Conservation (phyloP, 1,140 invertebrate genomes). For the Aphidius gifuensis region DNA sequence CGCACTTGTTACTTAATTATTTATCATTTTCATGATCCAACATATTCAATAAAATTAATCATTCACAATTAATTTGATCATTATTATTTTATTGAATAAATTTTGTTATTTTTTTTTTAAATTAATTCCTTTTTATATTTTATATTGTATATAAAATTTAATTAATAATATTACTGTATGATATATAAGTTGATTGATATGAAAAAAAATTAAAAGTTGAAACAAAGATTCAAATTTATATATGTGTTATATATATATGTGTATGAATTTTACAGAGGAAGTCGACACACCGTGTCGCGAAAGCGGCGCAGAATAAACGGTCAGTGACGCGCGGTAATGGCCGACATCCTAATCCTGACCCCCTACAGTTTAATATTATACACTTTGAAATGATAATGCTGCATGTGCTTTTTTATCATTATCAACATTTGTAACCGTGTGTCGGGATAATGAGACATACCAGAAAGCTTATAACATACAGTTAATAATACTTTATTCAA, state of each 20-base stretch:
- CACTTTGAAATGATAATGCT: slow-evolving; percentile 50
- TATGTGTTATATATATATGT: neutral
- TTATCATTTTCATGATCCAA: too few relatives aligned
- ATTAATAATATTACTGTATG: too few relatives aligned
- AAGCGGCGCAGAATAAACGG: slow-evolving; percentile 50
- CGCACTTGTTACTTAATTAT: neutral
- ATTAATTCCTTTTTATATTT: neutral
- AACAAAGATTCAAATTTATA: too few relatives aligned
- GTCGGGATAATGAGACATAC: slow-evolving; percentile 25
- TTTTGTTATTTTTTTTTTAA: neutral
- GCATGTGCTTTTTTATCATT: slow-evolving; percentile 54
- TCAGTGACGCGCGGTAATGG: slow-evolving; percentile 56
- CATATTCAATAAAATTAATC: too few relatives aligned
- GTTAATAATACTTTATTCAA: slow-evolving; percentile 2
- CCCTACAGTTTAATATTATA: slow-evolving; percentile 52
- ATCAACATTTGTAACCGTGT: slow-evolving; percentile 28
- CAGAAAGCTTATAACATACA: neutral
- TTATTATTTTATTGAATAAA: too few relatives aligned
- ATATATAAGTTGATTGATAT: neutral
- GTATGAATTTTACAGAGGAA: slow-evolving; percentile 37
- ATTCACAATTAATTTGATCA: too few relatives aligned
- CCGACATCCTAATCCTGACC: slow-evolving; percentile 56
- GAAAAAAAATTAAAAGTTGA: too few relatives aligned
- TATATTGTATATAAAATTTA: too few relatives aligned
- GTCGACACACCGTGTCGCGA: slow-evolving; percentile 42